Base-by-base conservation (phyloP, 1,140 invertebrate genomes). In the Grapholita molesta region DNA sequence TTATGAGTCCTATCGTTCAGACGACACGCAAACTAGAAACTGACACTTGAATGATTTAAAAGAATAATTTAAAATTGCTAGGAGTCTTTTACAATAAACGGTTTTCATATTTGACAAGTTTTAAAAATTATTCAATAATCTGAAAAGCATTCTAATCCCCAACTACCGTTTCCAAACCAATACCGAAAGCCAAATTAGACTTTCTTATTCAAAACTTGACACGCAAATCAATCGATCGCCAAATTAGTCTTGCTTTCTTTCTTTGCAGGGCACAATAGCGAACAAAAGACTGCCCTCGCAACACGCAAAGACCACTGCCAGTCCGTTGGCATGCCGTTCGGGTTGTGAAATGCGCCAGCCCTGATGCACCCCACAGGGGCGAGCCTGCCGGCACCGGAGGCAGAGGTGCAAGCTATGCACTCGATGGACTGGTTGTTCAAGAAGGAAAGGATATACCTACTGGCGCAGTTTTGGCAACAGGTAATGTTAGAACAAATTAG, bases 381-480 rank as follows among this genome's bases (percentile, higher is more conserved):
- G 91, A 95, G 94, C 93, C 96, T 96, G 95, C 95, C 96, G 94
- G 94, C 95, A 92, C 94, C 94, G 81, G 93, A 94, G 91, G 93
- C 93, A 87, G 94, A 95, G 92, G 94, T 96, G 85, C 95, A 96
- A 93, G 94, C 96, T 92, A 96, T 97, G 94, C 96, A 97, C 93
- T 96, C 96, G 89, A 97, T 97, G 96, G 97, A 98, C 94, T 97
- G 96, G 96, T 95, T 98, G 91, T 97, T 97, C 94, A 97, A 97
- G 94, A 98, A 97, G 93, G 96, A 97, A 94, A 94, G 96, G 93
- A 97, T 97, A 93, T 97, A 97, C 94, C 94, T 97, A 85, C 94
- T 98, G 89, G 96, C 96, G 85, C 96, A 97, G 92, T 97, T 97
- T 93, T 98, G 96, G 96, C 96, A 97, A 96, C 97, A 97, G 96